phyloP scores from a whole-genome alignment of 2,113 vertebrate genomes.

The Abramis brama region DNA sequence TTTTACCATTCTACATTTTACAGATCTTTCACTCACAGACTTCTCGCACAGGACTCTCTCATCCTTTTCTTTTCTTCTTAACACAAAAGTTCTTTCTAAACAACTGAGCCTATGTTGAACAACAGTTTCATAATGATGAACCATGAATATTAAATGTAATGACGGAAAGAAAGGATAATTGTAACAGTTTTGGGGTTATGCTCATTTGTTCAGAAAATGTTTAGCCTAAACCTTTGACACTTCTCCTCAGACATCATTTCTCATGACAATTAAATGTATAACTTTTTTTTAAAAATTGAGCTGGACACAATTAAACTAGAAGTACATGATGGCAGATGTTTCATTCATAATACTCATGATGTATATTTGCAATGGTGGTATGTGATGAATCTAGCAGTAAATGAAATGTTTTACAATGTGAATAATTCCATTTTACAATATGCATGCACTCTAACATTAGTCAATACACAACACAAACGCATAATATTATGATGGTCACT shows the following conservation, averaged over 20 bases:
- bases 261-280: neutral
- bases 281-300: neutral
- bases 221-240: neutral
- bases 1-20: neutral
- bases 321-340: neutral
- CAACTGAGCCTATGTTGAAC: neutral
- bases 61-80: neutral
- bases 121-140: neutral
- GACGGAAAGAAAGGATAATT: neutral
- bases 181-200: neutral
- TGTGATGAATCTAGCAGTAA: neutral
- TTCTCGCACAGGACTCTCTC: neutral
- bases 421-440: neutral
- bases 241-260: neutral
- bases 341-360: neutral
- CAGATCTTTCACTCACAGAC: neutral
- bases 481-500: neutral
- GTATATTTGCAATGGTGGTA: neutral
- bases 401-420: neutral
- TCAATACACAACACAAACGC: neutral
- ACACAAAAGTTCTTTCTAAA: conserved; percentile 15
- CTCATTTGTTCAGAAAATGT: conserved; percentile 28
- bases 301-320: conserved; percentile 4
- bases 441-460: neutral
- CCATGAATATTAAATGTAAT: neutral